phyloP scores from a whole-genome alignment of 1,140 invertebrate genomes.

The Euglossa dilemma region DNA sequence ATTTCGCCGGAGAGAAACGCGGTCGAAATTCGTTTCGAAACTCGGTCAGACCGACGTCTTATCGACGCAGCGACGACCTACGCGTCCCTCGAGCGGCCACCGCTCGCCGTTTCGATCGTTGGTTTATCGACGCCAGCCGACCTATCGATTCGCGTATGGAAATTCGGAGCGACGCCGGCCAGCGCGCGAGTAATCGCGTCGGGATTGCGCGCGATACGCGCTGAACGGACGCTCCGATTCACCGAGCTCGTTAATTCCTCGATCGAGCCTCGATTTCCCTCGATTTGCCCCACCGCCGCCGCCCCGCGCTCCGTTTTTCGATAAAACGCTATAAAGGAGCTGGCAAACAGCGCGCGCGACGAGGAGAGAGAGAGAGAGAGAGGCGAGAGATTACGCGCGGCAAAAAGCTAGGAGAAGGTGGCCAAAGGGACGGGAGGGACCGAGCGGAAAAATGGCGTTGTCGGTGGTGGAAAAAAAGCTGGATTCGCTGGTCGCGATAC shows the following conservation, averaged over 20 bases:
- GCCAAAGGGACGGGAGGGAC: constrained; percentile 2
- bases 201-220: neutral
- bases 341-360: neutral
- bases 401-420: constrained; percentile 44
- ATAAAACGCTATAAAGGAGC: neutral
- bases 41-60: neutral
- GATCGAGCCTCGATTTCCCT: neutral
- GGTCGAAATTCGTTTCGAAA: neutral
- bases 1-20: neutral
- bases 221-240: neutral
- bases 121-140: neutral
- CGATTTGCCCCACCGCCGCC: neutral
- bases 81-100: neutral
- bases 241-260: neutral
- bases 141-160: neutral
- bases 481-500: constrained; percentile 9
- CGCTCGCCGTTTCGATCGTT: neutral
- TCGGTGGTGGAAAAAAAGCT: neutral
- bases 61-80: neutral
- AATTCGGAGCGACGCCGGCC: neutral
- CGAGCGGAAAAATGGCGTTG: constrained; percentile 3
- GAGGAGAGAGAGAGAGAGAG: neutral
- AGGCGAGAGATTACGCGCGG: constrained; percentile 44
- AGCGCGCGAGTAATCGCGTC: neutral
- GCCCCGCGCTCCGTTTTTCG: neutral